These are phyloP conservation scores for Drosophila eohydei DNA, from an alignment of 2,888 invertebrate species.

Conservation along the genomic window DNA sequence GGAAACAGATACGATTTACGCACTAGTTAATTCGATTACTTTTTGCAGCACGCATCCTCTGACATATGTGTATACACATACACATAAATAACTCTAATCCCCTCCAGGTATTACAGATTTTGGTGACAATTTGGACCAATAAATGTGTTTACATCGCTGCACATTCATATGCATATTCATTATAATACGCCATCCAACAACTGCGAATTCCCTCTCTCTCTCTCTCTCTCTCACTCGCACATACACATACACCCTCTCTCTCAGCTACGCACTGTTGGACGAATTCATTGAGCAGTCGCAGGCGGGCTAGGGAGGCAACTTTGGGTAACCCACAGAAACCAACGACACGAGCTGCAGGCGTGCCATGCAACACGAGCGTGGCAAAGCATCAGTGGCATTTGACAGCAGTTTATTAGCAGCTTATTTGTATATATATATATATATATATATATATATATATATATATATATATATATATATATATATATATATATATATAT, in stretches of 20 bases:
- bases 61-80: neutral
- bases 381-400: neutral
- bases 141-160: constrained; percentile 5
- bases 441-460: neutral
- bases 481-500: too few species aligned
- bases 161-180: constrained; percentile 8
- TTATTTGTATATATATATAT: neutral
- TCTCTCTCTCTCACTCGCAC: neutral
- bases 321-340: constrained; percentile 12
- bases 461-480: neutral
- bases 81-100: neutral
- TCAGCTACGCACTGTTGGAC: neutral
- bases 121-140: constrained; percentile 8
- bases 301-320: neutral
- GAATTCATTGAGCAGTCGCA: neutral
- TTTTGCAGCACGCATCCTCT: constrained; percentile 11
- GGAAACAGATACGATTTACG: constrained; percentile 2
- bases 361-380: neutral
- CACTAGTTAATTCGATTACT: constrained; percentile 9
- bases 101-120: neutral
- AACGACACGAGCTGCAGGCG: neutral
- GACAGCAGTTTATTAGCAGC: constrained; percentile 13
- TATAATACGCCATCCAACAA: constrained; percentile 1
- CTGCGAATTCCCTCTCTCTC: neutral
- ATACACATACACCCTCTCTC: neutral